Percentiles rank a stretch among this genome's conserved stretches.
phyloP scores from a whole-genome alignment of 1,140 invertebrate species.

The Ostrea denselamellosa region DNA sequence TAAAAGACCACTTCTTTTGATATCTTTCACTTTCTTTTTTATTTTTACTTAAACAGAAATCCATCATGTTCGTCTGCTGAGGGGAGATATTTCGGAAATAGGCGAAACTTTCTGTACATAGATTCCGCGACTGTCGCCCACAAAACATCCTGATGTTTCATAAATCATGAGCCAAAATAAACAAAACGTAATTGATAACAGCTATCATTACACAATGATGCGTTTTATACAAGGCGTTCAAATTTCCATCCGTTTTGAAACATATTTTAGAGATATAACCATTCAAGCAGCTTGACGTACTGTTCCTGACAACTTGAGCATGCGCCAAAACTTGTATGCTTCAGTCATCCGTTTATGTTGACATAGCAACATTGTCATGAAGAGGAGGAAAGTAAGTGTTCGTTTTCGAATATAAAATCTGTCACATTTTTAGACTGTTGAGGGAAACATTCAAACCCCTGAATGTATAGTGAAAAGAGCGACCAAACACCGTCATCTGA shows the following conservation, averaged over 20 bases:
- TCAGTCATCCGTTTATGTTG: slow-evolving; percentile 35
- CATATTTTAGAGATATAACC: slow-evolving; percentile 34
- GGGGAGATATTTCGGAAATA: slow-evolving; percentile 5
- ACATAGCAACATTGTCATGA: slow-evolving; percentile 36
- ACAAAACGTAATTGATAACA: slow-evolving; percentile 38
- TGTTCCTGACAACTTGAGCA: slow-evolving; percentile 33
- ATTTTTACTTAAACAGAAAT: slow-evolving; percentile 32
- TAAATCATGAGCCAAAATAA: slow-evolving; percentile 35
- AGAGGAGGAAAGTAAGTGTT: slow-evolving; percentile 17
- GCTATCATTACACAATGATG: slow-evolving; percentile 36
- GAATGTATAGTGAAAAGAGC: neutral
- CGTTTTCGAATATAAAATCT: slow-evolving; percentile 28
- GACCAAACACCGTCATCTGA: neutral
- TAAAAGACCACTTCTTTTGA: neutral
- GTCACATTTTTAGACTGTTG: slow-evolving; percentile 29
- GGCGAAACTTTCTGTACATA: slow-evolving; percentile 31
- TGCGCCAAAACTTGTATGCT: slow-evolving; percentile 4
- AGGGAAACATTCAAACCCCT: neutral
- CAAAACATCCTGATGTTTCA: slow-evolving; percentile 24
- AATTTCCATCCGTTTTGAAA: slow-evolving; percentile 36
- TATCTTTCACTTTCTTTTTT: slow-evolving; percentile 37
- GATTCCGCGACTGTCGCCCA: neutral
- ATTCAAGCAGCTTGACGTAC: neutral
- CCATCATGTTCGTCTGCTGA: neutral
- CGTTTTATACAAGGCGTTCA: slow-evolving; percentile 34